Conservation (phyloP, 2,113 vertebrate species). For the Crypturellus undulatus region DNA sequence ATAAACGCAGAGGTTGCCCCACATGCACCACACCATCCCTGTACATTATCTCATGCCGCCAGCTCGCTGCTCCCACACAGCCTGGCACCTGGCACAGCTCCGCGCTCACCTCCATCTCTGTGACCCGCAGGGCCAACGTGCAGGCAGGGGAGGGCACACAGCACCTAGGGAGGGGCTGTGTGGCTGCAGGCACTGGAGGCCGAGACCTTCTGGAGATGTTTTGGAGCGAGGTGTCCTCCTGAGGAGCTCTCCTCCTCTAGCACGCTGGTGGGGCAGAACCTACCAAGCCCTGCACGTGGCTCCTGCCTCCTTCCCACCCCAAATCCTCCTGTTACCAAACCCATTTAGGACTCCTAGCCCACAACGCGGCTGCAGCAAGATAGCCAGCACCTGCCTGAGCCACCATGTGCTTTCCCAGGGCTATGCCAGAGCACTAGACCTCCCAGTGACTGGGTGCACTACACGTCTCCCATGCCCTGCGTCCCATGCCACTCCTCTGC, state of each 20-base stretch:
- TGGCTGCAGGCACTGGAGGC: background rate
- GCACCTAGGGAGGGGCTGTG: background rate
- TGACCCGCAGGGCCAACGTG: background rate
- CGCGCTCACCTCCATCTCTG: background rate
- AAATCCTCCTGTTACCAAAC: rapidly evolving
- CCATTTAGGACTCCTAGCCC: background rate
- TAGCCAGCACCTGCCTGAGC: background rate
- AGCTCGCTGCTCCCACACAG: background rate
- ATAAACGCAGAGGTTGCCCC: background rate
- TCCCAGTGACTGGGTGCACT: rapidly evolving
- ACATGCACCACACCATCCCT: rapidly evolving
- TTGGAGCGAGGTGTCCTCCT: background rate
- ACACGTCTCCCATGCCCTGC: rapidly evolving
- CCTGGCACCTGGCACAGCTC: background rate
- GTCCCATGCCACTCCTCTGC: rapidly evolving
- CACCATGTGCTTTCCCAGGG: background rate
- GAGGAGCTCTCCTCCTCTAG: background rate
- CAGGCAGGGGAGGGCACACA: background rate
- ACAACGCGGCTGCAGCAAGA: background rate
- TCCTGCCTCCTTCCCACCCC: background rate
- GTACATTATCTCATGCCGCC: background rate
- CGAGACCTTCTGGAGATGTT: background rate
- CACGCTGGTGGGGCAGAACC: background rate
- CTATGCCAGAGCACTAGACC: background rate
- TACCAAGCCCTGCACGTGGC: too few species aligned